Evolutionary conservation across 2,888 invertebrate species (phyloP).

Genomic region (Drosophila nr. perissopoda): DNA sequence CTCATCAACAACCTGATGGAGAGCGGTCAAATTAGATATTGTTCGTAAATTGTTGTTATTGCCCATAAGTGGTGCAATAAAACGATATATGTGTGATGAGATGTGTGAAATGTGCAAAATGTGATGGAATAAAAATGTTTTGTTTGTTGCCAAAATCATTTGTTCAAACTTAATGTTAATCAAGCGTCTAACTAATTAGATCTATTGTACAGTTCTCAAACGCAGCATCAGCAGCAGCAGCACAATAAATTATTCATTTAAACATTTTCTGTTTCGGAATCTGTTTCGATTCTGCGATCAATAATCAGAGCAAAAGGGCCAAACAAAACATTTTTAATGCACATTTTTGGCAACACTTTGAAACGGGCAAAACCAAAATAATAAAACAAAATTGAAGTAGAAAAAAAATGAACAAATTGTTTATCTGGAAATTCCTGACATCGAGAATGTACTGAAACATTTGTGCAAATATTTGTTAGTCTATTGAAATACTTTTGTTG

Average conservation of each 20-base stretch:
- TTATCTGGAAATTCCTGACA: constrained; percentile 49
- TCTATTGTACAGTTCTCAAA: constrained; percentile 59
- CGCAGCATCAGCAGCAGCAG: constrained; percentile 64
- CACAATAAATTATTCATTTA: constrained; percentile 68
- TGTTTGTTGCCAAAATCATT: constrained; percentile 68
- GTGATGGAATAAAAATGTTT: constrained; percentile 69
- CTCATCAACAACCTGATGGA: constrained; percentile 93
- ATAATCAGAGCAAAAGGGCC: constrained; percentile 50
- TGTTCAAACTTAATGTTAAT: constrained; percentile 40
- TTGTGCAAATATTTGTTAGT: constrained; percentile 80
- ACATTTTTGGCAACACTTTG: constrained; percentile 73
- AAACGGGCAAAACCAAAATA: constrained; percentile 64
- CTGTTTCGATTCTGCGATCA: constrained; percentile 38
- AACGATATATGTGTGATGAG: constrained; percentile 3
- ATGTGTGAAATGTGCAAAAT: constrained; percentile 39
- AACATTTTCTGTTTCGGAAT: constrained; percentile 4
- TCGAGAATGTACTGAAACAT: constrained; percentile 59
- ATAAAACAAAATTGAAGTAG: constrained; percentile 41
- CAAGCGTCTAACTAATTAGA: constrained; percentile 65
- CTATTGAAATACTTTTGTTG: constrained; percentile 31
- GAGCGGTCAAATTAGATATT: neutral
- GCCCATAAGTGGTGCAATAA: constrained; percentile 1
- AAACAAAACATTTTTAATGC: constrained; percentile 73
- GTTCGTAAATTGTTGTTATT: neutral
- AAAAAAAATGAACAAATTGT: constrained; percentile 23